Evolutionary conservation across 2,888 invertebrate genomes (phyloP), one percentile per base, ranked within the genome.

Genomic region (Cerastis rubricosa): DNA sequence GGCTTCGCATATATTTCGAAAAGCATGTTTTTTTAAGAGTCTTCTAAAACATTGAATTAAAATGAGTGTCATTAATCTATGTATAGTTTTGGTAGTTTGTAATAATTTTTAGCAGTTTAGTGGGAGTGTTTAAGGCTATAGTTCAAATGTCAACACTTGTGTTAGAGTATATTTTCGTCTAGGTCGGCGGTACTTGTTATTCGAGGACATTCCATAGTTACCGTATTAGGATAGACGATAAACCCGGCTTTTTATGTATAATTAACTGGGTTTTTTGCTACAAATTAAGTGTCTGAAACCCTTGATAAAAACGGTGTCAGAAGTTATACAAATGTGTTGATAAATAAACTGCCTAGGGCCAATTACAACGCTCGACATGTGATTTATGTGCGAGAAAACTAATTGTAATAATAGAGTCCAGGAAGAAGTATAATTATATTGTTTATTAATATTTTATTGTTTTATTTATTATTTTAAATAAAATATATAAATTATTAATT

Each of bases 81-180:
- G 72, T 68, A 49, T 54, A 64, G 66, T 77, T 83, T 77, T 76
- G 25, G 75, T 83, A 74, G 75, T 68, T 70, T 61, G 35, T 64
- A 74, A 74, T 78, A 35, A 51, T 71, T 72, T 74, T 73, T 59
- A 64, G 66, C 11, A 29, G 59, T 68, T 64, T 61, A 49, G 47
- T 83, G 59, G 78, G 77, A 65, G 76, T 82, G 72, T 49, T 74
- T 71, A 68, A 86, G 80, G 85, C 69, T 81, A 78, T 59, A 83
- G 87, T 78, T 87, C 72, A 81, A 81, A 81, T 85, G 83, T 85
- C 76, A 79, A 79, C 77, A 70, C 63, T 64, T 69, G 45, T 67
- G 66, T 76, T 61, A 57, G 76, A 57, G 61, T 57, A 72, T 71
- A 66, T 71, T 72, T 78, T 72, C 22, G 51, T 64, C 72, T 83